phyloP scores from a whole-genome alignment of 2,888 invertebrate species.

The Xestia rhomboidea region DNA sequence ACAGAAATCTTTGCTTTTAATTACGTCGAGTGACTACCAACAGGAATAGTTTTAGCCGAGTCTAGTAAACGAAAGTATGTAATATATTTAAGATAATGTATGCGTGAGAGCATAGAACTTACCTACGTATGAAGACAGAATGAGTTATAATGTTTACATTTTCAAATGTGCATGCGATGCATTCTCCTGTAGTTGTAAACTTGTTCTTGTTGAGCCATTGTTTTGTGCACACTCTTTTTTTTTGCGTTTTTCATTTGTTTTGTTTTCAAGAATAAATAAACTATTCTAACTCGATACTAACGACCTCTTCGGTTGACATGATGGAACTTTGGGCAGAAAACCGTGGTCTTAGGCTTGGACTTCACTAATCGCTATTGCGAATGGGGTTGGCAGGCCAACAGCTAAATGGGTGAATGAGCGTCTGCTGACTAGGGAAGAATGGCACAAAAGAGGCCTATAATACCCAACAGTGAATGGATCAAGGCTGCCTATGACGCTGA shows the following conservation, averaged over 20 bases:
- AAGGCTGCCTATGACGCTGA: neutral
- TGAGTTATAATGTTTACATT: slow-evolving; percentile 57
- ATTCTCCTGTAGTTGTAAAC: slow-evolving; percentile 41
- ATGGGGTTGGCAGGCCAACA: neutral
- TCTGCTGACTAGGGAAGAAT: neutral
- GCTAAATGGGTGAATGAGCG: neutral
- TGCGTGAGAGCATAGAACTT: slow-evolving; percentile 44
- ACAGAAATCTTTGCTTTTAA: slow-evolving; percentile 59
- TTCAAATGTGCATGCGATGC: slow-evolving; percentile 44
- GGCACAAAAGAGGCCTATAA: neutral
- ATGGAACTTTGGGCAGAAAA: neutral
- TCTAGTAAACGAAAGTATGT: slow-evolving; percentile 48
- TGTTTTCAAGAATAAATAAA: slow-evolving; percentile 9
- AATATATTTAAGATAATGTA: slow-evolving; percentile 56
- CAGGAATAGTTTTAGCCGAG: slow-evolving; percentile 52
- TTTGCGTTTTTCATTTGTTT: neutral
- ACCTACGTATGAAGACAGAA: slow-evolving; percentile 51
- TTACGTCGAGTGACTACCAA: slow-evolving; percentile 51
- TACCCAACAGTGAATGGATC: no score
- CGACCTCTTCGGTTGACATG: neutral
- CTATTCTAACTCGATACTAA: neutral
- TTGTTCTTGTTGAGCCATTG: slow-evolving; percentile 26
- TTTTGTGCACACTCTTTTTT: neutral
- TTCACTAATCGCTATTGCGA: neutral
- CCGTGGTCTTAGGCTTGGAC: neutral